Conservation (phyloP, 2,113 vertebrate genomes). For the Mustela lutreola region DNA sequence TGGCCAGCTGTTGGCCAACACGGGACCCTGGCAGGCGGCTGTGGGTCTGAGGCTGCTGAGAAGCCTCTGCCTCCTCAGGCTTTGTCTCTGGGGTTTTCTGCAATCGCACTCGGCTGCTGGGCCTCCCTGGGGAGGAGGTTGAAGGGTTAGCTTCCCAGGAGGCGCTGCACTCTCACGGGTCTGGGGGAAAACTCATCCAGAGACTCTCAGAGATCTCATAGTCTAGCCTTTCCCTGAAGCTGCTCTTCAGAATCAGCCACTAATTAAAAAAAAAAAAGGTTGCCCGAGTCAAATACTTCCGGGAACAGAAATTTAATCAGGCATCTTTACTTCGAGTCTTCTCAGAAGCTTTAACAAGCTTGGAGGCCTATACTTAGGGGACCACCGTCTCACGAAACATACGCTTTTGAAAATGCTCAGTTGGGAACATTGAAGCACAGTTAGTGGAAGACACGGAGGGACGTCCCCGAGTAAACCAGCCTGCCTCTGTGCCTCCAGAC, state of each 20-base stretch:
- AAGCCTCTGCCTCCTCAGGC: slow-evolving; percentile 76
- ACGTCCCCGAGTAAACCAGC: background rate
- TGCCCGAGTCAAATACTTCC: background rate
- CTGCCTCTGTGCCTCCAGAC: background rate
- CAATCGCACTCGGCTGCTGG: slow-evolving; percentile 65
- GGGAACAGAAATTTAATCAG: background rate
- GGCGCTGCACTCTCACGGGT: background rate
- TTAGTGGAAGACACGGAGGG: fast-evolving
- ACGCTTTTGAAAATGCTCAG: background rate
- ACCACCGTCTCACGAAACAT: background rate
- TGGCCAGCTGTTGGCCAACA: slow-evolving; percentile 77
- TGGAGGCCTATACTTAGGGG: background rate
- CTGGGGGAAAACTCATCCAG: background rate
- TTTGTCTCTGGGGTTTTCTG: slow-evolving; percentile 57
- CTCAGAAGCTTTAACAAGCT: background rate
- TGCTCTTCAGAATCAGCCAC: background rate
- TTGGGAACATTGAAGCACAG: background rate
- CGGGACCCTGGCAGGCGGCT: slow-evolving; percentile 77
- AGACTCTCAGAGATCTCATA: background rate
- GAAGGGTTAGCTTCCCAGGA: slow-evolving; percentile 61
- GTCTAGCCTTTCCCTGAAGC: background rate
- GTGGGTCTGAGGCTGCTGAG: slow-evolving; percentile 68
- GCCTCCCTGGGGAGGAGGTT: slow-evolving; percentile 72
- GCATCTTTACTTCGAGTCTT: background rate
- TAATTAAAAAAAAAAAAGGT: background rate